phyloP scores from a whole-genome alignment of 2,888 invertebrate genomes.

The Teleiodes luculella region DNA sequence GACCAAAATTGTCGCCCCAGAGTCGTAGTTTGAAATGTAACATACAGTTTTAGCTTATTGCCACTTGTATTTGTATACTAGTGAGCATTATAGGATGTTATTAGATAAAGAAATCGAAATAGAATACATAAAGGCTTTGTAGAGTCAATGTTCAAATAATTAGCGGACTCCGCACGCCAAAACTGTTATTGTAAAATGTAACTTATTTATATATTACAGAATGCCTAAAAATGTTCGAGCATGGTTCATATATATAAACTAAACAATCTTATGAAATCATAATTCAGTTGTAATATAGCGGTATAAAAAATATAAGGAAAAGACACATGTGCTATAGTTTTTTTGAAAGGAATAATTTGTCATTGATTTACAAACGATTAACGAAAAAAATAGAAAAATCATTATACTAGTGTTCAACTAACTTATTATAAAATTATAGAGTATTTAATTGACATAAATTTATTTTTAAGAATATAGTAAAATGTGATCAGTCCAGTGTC shows the following conservation, averaged over 20 bases:
- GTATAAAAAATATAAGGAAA: too few species aligned
- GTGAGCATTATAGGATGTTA: background rate
- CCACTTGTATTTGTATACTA: too few species aligned
- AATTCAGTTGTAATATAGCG: too few species aligned
- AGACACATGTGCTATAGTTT: too few species aligned
- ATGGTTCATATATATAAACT: too few species aligned
- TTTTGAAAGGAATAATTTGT: too few species aligned
- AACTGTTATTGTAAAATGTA: constrained; percentile 25
- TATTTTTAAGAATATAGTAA: constrained; percentile 22
- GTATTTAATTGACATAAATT: constrained; percentile 17
- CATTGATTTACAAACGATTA: too few species aligned
- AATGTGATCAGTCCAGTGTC: constrained; percentile 7
- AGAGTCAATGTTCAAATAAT: background rate
- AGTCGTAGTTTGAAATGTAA: background rate
- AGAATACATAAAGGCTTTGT: too few species aligned
- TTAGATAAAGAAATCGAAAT: background rate
- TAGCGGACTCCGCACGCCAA: constrained; percentile 42
- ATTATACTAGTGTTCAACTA: background rate
- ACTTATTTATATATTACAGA: background rate
- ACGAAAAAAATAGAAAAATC: constrained; percentile 3
- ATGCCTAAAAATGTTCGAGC: too few species aligned
- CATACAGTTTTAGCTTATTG: background rate
- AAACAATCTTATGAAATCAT: too few species aligned
- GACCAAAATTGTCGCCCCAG: background rate
- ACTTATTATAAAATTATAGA: constrained; percentile 11